Evolutionary conservation across 2,113 vertebrate genomes (phyloP), one percentile per base, ranked within the genome.

Genomic region (Poecilia latipinna): DNA sequence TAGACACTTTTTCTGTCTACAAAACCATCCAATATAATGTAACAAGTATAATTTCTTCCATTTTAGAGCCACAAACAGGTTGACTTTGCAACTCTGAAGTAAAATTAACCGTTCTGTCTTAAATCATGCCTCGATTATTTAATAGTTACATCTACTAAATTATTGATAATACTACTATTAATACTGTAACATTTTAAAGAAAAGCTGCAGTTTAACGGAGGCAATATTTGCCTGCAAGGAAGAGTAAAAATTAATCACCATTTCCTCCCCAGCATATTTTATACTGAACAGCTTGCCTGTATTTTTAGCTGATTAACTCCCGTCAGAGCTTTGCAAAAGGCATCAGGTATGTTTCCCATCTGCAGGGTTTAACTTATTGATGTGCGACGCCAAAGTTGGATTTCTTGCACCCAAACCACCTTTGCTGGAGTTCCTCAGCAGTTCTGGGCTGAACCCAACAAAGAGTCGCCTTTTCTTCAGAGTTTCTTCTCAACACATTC

Each of bases 341-440:
- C 51, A 28, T 68, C 84, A 86, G 84, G 82, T 88, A 81, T 48
- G 74, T 70, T 78, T 84, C 83, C 77, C 71, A 86, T 89, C 79
- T 86, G 80, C 79, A 61, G 72, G 17, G 10, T 74, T 39, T 80
- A 44, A 77, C 79, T 89, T 72, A 69, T 71, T 82, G 74, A 78
- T 28, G 68, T 3, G 37, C 24, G 15, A 28, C 70, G 61, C 75
- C 72, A 70, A 33, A 70, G 64, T 61, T 61, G n/a, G 78, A 82
- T 81, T 78, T 79, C 70, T 75, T 67, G 39, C 68, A 75, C 42
- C 32, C 4, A 77, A 73, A 68, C 71, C 44, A 35, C 75, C 26
- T 19, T 62, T 75, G 77, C 66, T 68, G 33, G 19, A 67, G 31
- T 61, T 13, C 26, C 51, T 32, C 39, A 65, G 51, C 28, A 29